These are phyloP conservation scores for Sphaeramia orbicularis DNA, from an alignment of 2,797 vertebrate species.

Conservation along the genomic window DNA sequence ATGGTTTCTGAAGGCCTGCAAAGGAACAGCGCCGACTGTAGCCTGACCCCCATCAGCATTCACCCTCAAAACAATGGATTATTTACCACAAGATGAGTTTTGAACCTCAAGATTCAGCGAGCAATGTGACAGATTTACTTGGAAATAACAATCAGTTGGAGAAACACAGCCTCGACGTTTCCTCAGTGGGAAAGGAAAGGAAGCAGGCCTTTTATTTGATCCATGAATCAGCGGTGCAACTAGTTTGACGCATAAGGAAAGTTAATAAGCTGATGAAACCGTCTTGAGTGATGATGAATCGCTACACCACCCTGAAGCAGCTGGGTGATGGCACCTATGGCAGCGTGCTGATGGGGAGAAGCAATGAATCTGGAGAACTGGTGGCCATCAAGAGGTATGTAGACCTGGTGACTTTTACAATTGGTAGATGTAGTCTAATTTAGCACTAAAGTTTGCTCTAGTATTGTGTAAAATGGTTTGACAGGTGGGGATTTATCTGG, in stretches of 20 bases:
- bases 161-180: slow-evolving; percentile 1
- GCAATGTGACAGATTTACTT: slow-evolving; percentile 7
- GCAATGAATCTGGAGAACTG: slow-evolving; percentile 95
- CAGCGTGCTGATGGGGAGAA: slow-evolving; percentile 96
- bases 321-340: slow-evolving; percentile 98
- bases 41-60: slow-evolving; percentile 21
- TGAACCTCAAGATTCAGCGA: slow-evolving; percentile 37
- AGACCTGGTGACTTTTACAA: no score
- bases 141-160: not conserved
- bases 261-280: slow-evolving; percentile 59
- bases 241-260: slow-evolving; percentile 16
- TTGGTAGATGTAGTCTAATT: no score
- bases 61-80: slow-evolving; percentile 39
- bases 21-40: slow-evolving; percentile 1
- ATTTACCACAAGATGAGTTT: slow-evolving; percentile 43
- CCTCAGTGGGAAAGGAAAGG: not conserved
- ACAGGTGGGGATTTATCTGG: not conserved
- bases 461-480: not conserved
- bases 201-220: slow-evolving; percentile 8
- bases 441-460: not conserved
- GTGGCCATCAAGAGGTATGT: slow-evolving; percentile 96
- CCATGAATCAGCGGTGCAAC: slow-evolving; percentile 11
- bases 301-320: slow-evolving; percentile 95
- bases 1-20: slow-evolving; percentile 25
- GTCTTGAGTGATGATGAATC: slow-evolving; percentile 89